Base-by-base conservation (phyloP, 2,888 invertebrate species). In the Parasteatoda lunata region DNA sequence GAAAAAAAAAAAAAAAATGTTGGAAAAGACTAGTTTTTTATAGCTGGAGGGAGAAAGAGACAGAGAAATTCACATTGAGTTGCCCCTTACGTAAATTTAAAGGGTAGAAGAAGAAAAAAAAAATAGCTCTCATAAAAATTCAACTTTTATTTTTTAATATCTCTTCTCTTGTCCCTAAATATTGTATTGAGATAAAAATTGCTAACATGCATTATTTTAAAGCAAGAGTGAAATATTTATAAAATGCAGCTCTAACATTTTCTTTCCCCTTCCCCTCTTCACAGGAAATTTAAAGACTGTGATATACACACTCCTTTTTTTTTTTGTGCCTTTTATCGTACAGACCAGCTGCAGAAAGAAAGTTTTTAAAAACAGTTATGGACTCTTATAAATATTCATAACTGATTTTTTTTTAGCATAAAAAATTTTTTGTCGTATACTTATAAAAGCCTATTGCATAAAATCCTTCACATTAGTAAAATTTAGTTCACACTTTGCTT, bases 201-300 rank as follows among this genome's bases (percentile, higher is more conserved):
- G 65, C 80, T 49, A 59, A 13, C 51, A 72, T 80, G 72, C 72
- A 80, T 65, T 80, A 72, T 80, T 80, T 66, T 64, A 54, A 15
- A 3, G 11, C 47, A 51, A 15, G 45, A 78, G 54, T 5, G 15
- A 15, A 48, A 69, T n/a, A 69, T 48, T 69, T 59, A 59, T 59
- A 59, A 59, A 59, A 59, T 59, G 59, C 59, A 59, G 11, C 45
- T 30, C 30, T 30, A 30, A 30, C 30, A 30, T 59, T 59, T n/a
- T 59, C 59, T 59, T 59, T 59, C n/a, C 9, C 59, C 59, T 4
- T 13, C 59, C 9, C 30, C n/a, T 65, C 30, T 65, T 65, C n/a
- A 30, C 30, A 65, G 65, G 65, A 30, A 30, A 30, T 30, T 30
- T 30, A 30, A 0, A 30, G 2, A 30, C 30, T 30, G 30, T 30